phyloP scores from a whole-genome alignment of 1,140 invertebrate species.

The Riptortus pedestris region DNA sequence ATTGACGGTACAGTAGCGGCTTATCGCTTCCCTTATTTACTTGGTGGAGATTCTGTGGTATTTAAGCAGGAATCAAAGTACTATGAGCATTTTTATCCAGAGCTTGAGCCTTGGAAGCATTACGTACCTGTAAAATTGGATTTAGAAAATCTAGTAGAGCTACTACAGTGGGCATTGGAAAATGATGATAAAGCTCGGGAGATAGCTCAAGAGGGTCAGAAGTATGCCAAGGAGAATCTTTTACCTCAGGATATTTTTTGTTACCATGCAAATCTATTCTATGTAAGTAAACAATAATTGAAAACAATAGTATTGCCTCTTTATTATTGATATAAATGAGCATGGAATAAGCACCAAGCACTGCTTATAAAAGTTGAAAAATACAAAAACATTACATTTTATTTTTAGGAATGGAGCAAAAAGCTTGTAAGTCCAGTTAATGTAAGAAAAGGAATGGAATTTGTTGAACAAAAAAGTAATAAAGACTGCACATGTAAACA shows the following conservation, averaged over 20 bases:
- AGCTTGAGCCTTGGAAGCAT: constrained; percentile 64
- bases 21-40: constrained; percentile 84
- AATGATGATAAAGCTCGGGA: constrained; percentile 61
- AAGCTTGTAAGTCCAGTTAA: constrained; percentile 48
- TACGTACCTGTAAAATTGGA: constrained; percentile 74
- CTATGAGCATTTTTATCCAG: constrained; percentile 87
- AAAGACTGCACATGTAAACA: constrained; percentile 42
- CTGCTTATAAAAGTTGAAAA: constrained; percentile 7
- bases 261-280: constrained; percentile 72
- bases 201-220: constrained; percentile 59
- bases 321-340: not conserved
- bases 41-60: constrained; percentile 75
- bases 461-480: constrained; percentile 50
- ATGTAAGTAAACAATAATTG: constrained; percentile 51
- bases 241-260: constrained; percentile 80
- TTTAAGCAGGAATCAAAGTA: constrained; percentile 88
- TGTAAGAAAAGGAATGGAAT: constrained; percentile 60
- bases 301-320: too few species aligned
- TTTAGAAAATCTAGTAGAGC: constrained; percentile 68
- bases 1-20: constrained; percentile 94
- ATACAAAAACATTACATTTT: not conserved
- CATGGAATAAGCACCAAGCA: not conserved
- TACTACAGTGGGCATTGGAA: constrained; percentile 65
- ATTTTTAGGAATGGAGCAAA: constrained; percentile 60
- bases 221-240: constrained; percentile 67